Base-by-base conservation (phyloP, 2,797 vertebrate species). In the Myotis pilosus region DNA sequence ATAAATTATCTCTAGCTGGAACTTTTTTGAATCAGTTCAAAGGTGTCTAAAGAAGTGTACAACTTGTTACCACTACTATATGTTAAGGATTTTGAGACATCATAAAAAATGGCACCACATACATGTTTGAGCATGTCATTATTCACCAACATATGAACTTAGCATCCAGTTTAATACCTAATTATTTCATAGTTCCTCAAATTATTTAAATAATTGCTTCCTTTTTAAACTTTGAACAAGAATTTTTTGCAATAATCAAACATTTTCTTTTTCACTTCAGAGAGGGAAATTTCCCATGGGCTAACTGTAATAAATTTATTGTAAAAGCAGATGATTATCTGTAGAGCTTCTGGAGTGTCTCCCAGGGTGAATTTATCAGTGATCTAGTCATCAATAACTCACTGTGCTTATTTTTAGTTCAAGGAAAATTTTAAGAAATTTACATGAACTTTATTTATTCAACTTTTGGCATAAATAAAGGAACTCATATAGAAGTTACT, bases 361-460 rank as follows among this genome's bases (percentile, higher is more conserved):
- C 64, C 57, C 2, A 53, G 87, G 55, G 64, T 53, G 85, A 97
- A 64, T 90, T 96, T 96, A 97, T 97, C 95, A 96, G 97, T 87
- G 96, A 96, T 96, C 89, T 94, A 95, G 95, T 98, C 96, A 96
- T 66, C 79, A 96, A n/a, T 94, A 95, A 97, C 91, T 95, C 90
- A 88, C 96, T 96, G 92, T 95, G 33, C 82, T 96, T 97, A 95
- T 96, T 97, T 97, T 86, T 87, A 96, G 89, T 96, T 97, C 88
- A 97, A 97, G 97, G 93, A 62, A 95, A 96, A 94, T 95, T 97
- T 96, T 72, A 97, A 20, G 60, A 81, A 91, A 97, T 97, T 96
- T 94, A 62, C 88, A 53, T 89, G 96, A 87, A 79, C 94, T 97
- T 92, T 82, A 89, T 95, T 97, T 95, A 90, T 76, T 89, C 79